Conservation (phyloP, 2,113 vertebrate genomes). For the Hippopotamus amphibius region DNA sequence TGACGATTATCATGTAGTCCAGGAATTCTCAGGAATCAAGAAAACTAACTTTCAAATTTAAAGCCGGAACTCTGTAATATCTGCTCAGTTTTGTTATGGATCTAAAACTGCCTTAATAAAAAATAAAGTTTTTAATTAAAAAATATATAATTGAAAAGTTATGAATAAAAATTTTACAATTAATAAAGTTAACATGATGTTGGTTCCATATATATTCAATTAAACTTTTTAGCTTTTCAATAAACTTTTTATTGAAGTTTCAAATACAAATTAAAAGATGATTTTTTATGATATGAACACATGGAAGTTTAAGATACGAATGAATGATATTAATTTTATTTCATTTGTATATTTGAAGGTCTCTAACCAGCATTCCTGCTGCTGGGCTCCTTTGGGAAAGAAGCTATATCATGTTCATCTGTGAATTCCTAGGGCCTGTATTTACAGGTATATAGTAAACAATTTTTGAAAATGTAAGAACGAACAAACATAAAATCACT, state of each 20-base stretch:
- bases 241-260: background rate
- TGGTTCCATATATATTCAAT: background rate
- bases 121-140: background rate
- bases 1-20: background rate
- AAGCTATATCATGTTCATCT: background rate
- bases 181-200: background rate
- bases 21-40: background rate
- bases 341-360: background rate
- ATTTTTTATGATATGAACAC: background rate
- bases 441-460: background rate
- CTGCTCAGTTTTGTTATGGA: background rate
- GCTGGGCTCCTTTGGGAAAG: background rate
- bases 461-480: background rate
- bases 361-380: background rate
- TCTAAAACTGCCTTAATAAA: background rate
- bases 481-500: background rate
- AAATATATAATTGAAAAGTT: background rate
- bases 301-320: background rate
- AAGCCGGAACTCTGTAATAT: background rate
- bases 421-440: background rate
- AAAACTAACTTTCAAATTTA: background rate
- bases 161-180: background rate
- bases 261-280: background rate
- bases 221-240: background rate
- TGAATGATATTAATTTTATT: background rate